Evolutionary conservation across 2,113 vertebrate genomes (phyloP).

Genomic region (Entomyzon cyanotis): DNA sequence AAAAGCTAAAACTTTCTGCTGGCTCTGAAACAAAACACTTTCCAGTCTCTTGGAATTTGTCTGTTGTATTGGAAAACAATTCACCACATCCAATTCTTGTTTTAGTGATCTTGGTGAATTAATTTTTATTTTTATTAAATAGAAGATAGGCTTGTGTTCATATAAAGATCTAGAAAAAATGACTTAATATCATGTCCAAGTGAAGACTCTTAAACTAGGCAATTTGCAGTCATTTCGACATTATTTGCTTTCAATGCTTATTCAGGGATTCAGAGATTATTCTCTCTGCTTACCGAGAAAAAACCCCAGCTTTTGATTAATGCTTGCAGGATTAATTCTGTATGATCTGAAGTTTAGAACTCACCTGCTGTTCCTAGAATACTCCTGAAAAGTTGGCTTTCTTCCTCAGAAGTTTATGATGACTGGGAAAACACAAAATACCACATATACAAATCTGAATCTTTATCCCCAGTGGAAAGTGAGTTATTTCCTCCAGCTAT

Average conservation of each 20-base stretch:
- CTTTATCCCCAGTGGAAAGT: background rate
- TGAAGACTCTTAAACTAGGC: background rate
- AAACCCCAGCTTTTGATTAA: background rate
- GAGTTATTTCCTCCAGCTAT: background rate
- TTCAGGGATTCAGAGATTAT: background rate
- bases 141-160: background rate
- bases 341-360: constrained; percentile 16
- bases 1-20: background rate
- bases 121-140: background rate
- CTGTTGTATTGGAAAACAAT: background rate
- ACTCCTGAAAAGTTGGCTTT: background rate
- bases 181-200: background rate
- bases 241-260: background rate
- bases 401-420: background rate
- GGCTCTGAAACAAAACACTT: background rate
- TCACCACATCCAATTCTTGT: background rate
- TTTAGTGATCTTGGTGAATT: background rate
- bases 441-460: background rate
- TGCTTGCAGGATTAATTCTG: background rate
- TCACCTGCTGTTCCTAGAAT: constrained; percentile 28
- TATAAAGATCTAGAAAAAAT: background rate
- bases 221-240: background rate
- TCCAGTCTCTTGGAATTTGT: background rate
- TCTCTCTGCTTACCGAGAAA: background rate
- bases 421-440: background rate